Conservation (phyloP, 37 sponge, comb jelly and placozoan species). For the Dysidea cf. avara region DNA sequence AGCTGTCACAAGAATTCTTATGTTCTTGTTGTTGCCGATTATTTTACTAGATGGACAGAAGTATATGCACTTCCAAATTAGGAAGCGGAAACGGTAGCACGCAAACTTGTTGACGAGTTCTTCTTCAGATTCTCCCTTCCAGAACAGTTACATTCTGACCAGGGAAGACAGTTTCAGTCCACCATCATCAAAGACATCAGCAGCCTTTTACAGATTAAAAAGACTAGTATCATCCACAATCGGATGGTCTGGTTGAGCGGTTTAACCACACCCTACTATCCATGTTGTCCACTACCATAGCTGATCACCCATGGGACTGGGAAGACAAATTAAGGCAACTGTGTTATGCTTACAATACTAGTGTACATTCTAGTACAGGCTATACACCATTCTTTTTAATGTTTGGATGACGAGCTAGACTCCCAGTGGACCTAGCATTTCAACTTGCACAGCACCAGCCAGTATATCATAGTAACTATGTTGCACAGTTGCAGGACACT, state of each 20-base stretch:
- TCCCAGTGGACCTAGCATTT: too few relatives aligned
- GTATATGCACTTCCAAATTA: constrained; percentile 28
- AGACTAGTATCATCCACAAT: constrained; percentile 19
- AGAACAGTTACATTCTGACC: constrained; percentile 10
- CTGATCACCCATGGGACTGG: constrained; percentile 11
- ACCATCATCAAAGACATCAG: neutral
- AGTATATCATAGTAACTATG: too few relatives aligned
- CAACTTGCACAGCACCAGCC: too few relatives aligned
- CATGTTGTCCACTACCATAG: neutral
- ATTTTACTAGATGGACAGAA: constrained; percentile 20
- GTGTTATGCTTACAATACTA: constrained; percentile 12
- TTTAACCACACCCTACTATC: constrained; percentile 13
- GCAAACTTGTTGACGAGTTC: neutral
- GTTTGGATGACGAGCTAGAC: too few relatives aligned
- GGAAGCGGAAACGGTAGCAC: constrained; percentile 16
- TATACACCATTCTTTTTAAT: too few relatives aligned
- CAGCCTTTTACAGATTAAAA: neutral
- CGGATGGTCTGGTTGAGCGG: constrained; percentile 8
- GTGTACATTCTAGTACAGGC: neutral
- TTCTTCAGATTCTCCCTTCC: constrained; percentile 17
- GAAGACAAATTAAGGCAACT: neutral
- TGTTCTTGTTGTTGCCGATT: constrained; percentile 4
- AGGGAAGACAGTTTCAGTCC: constrained; percentile 13
- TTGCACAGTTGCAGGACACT: too few relatives aligned
- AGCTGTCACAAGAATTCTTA: constrained; percentile 1